Evolutionary conservation across 2,113 vertebrate genomes (phyloP).

Genomic region (Columbina picui): DNA sequence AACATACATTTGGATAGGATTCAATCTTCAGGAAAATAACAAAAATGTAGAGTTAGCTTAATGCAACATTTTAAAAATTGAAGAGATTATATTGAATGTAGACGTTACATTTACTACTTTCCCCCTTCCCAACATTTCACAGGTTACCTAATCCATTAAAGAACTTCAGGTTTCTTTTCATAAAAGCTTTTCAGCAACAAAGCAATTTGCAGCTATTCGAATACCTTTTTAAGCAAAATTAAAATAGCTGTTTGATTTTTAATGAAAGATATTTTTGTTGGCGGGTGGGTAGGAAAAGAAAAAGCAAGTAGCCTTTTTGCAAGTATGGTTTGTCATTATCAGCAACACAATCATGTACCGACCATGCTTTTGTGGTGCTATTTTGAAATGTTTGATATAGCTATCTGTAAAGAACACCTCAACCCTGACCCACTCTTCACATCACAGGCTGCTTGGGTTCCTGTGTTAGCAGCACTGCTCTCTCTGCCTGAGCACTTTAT

Average conservation of each 20-base stretch:
- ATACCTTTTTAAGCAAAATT: not conserved
- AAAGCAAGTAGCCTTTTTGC: not conserved
- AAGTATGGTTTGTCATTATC: not conserved
- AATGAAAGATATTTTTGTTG: not conserved
- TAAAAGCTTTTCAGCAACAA: not conserved
- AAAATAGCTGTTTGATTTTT: not conserved
- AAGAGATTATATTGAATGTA: not conserved
- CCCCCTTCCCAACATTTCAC: not conserved
- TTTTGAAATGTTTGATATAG: not conserved
- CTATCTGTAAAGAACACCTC: not conserved
- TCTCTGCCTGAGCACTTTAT: not conserved
- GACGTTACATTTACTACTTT: not conserved
- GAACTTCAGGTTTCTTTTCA: not conserved
- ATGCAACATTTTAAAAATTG: not conserved
- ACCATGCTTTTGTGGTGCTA: not conserved
- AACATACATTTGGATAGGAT: not conserved
- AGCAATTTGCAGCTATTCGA: not conserved
- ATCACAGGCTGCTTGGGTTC: not conserved
- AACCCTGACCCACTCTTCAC: rapidly evolving
- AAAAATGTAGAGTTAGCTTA: not conserved
- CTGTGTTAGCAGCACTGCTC: not conserved
- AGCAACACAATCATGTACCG: not conserved
- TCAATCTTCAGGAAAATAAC: not conserved
- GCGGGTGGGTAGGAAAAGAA: not conserved
- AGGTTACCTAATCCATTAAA: not conserved